Conservation (phyloP, 2,113 vertebrate species). For the Pedetes capensis region DNA sequence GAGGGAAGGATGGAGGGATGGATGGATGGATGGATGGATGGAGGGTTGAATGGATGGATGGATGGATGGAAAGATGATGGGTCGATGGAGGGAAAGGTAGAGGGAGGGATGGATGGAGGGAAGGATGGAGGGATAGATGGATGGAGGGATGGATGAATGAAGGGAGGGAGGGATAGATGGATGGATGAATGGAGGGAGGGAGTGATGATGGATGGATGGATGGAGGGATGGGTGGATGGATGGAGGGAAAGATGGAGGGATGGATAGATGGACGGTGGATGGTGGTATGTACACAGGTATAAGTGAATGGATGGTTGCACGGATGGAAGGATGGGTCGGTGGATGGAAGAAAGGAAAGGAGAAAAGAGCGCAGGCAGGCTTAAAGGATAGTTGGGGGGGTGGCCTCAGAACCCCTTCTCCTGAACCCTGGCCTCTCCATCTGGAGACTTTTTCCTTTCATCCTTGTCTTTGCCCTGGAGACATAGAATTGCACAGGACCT, state of each 20-base stretch:
- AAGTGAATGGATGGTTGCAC: no score
- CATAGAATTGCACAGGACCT: fast-evolving
- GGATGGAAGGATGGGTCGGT: neutral
- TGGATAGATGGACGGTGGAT: no score
- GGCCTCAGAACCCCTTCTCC: neutral
- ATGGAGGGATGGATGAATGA: no score
- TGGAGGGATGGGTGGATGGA: no score
- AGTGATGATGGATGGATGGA: no score
- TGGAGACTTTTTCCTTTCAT: neutral
- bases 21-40: no score
- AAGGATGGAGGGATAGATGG: fast-evolving
- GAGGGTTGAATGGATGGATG: neutral
- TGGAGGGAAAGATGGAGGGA: neutral
- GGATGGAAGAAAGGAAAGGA: neutral
- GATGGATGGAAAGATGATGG: no score
- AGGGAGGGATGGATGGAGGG: neutral
- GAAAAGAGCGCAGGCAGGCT: neutral
- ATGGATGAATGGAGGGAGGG: no score
- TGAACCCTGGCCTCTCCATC: neutral
- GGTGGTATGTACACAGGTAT: neutral
- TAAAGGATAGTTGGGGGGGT: no score
- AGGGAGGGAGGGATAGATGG: neutral
- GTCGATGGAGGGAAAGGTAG: neutral
- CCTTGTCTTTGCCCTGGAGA: neutral
- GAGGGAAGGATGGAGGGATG: fast-evolving